Evolutionary conservation across 2,113 vertebrate genomes (phyloP).

Genomic region (Sardina pilchardus): DNA sequence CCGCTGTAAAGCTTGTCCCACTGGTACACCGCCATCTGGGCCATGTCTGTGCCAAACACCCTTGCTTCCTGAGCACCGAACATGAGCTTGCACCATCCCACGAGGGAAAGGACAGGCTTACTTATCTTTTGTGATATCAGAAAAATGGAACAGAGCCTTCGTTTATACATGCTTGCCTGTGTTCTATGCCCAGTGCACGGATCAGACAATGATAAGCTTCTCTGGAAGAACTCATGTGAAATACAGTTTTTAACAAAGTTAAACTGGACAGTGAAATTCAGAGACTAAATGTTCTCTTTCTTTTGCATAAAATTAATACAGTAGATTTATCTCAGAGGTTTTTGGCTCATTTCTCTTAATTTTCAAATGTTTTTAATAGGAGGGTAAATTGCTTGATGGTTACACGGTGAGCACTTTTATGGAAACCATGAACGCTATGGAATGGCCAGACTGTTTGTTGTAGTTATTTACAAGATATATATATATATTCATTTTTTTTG

Average conservation of each 20-base stretch:
- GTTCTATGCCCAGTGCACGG: background rate
- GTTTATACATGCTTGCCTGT: background rate
- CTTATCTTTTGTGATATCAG: background rate
- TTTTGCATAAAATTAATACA: background rate
- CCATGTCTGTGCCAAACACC: background rate
- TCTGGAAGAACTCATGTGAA: background rate
- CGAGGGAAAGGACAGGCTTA: background rate
- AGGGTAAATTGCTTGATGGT: background rate
- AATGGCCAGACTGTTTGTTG: no score
- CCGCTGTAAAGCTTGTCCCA: slow-evolving; percentile 23
- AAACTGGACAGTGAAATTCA: background rate
- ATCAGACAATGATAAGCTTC: background rate
- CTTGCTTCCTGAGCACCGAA: background rate
- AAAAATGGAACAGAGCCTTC: background rate
- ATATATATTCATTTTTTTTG: no score
- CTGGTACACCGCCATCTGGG: slow-evolving; percentile 29
- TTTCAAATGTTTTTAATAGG: background rate
- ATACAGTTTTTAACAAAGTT: background rate
- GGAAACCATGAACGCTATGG: no score
- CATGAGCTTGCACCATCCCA: background rate
- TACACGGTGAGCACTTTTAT: background rate
- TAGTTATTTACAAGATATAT: no score
- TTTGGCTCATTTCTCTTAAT: background rate
- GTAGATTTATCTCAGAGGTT: background rate
- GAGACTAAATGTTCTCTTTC: background rate